Base-by-base conservation (phyloP, 2,797 vertebrate genomes). In the Microctenopoma lineatum region DNA sequence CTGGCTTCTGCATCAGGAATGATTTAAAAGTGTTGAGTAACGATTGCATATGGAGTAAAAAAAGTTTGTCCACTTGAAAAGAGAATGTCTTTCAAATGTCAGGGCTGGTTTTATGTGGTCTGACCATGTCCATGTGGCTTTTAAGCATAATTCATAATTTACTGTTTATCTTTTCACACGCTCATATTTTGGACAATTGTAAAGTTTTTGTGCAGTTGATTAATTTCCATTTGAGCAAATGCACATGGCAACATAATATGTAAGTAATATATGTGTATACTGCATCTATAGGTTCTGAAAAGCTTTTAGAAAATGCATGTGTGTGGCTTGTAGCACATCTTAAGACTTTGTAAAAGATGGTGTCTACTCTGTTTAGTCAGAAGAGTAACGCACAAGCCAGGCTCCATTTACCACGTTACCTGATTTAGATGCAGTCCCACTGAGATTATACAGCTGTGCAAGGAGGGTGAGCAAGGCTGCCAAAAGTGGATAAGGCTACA, bases 341-440 rank as follows among this genome's bases (percentile, higher is more conserved):
- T 57, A 66, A 26, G 64, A 72, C 62, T 83, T 74, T 79, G 55
- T 55, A 42, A 47, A 38, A 56, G 54, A 53, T 5, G 5, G 12
- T 62, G 62, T 57, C 47, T 52, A 48, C 57, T 67, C 70, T 66
- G 64, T 34, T 34, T 45, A 34, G 53, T 63, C 58, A 66, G 45
- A 59, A 72, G 42, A 53, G 55, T n/a, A 38, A 34, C 2, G 32
- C 2, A 48, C 38, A 57, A 68, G 53, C 75, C 59, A 53, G 39
- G 46, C 64, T 84, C 48, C 59, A 75, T 73, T 62, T 50, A 68
- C 55, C 56, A 51, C 42, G 39, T 84, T 67, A 71, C 52, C 72
- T 84, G 67, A 88, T 81, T 86, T 72, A 77, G 71, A 84, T 59
- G 52, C 67, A 78, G 32, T 61, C 61, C 73, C 44, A 66, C 70